Evolutionary conservation across 2,888 invertebrate genomes (phyloP), one percentile per base, ranked within the genome.

Genomic region (Nemoura dubitans): DNA sequence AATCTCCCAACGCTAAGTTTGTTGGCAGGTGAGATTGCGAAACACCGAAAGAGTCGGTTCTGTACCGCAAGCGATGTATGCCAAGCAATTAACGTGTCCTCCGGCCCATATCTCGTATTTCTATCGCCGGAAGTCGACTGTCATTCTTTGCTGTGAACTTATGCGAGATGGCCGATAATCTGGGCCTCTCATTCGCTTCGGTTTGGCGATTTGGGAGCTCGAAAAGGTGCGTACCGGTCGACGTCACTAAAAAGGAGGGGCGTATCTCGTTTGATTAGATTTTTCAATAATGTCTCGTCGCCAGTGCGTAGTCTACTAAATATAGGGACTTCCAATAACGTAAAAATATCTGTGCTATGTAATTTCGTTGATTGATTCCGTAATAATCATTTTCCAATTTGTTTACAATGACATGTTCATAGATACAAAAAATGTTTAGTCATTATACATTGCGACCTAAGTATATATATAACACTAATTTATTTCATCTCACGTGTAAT

Each of bases 281-380:
- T 80, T 80, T 30, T 29, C 81, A 80, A 85, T 28, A n/a, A 59
- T 36, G 36, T 36, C 36, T 21, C 59, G 59, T 59, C 59, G 21
- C 59, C 59, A 7, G 59, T 36, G 10, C 76, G 36, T 3, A 28
- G 43, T 28, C 76, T 29, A 16, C 76, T 85, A 25, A 25, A 36
- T 85, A 78, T 85, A 76, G 59, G 6, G 21, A 59, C 59, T 59
- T 59, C 59, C 59, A 59, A 21, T 59, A 59, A 59, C n/a, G 59
- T 59, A 59, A 59, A 3, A 7, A 59, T 59, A 14, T 59, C 3
- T 21, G 2, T 59, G 14, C 59, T 59, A 59, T 21, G 59, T 59
- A 59, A 59, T 10, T 59, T 59, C 14, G 36, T 59, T 59, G 59
- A 59, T 59, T 59, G 59, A 59, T 59, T 59, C 59, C 59, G 14